Conservation (phyloP, 2,113 vertebrate species). For the Megaceryle maxima region DNA sequence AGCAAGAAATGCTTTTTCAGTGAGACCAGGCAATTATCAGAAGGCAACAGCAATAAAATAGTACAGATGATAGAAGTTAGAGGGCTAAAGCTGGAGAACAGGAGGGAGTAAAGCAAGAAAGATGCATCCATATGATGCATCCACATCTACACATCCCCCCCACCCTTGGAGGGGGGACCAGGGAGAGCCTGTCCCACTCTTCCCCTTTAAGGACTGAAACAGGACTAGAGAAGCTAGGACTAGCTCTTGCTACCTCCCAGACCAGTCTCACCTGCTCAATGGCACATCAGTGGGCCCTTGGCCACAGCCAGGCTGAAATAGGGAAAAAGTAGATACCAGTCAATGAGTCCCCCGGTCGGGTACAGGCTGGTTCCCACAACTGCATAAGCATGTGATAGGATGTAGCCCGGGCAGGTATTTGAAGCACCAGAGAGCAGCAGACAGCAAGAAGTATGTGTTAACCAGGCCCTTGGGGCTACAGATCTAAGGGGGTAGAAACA, state of each 20-base stretch:
- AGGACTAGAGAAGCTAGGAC: neutral
- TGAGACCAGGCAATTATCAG: neutral
- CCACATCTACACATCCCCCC: too few relatives aligned
- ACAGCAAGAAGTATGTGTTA: neutral
- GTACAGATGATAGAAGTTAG: neutral
- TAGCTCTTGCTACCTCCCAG: neutral
- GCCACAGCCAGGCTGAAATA: neutral
- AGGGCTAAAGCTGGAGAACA: neutral
- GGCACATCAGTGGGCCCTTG: neutral
- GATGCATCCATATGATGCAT: neutral
- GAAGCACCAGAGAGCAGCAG: slow-evolving; percentile 55
- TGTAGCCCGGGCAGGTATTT: neutral
- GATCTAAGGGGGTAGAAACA: neutral
- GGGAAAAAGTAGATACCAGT: neutral
- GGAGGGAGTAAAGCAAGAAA: neutral
- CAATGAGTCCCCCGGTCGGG: rapidly evolving
- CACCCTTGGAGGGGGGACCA: neutral
- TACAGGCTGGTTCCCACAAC: neutral
- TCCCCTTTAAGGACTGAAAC: neutral
- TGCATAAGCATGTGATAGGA: neutral
- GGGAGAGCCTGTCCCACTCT: neutral
- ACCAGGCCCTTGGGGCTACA: neutral
- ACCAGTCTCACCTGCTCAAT: neutral
- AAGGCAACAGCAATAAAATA: neutral
- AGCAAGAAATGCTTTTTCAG: neutral